Percentiles rank a stretch among this genome's conserved stretches.
Evolutionary conservation across 2,797 vertebrate species (phyloP).

Genomic region (Sebastes minor): DNA sequence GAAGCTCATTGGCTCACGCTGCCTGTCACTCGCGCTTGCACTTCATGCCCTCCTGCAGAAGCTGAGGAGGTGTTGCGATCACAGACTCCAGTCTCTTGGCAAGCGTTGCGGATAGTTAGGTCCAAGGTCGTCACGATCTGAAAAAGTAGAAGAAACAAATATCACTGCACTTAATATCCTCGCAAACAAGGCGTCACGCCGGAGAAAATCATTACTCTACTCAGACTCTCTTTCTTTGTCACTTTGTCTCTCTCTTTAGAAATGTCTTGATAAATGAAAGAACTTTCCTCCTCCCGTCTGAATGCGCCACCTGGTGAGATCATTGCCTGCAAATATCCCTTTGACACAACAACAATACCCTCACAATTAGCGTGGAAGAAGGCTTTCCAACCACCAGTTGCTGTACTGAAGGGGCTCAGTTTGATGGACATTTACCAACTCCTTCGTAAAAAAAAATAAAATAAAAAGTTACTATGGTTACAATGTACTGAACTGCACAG

Average conservation of each 20-base stretch:
- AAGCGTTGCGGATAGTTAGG: constrained; percentile 7
- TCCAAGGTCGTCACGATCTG: constrained; percentile 50
- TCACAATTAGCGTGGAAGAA: constrained; percentile 31
- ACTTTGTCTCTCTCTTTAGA: background rate
- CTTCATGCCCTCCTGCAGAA: constrained; percentile 23
- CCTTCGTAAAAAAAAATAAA: constrained; percentile 24
- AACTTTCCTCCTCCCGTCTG: background rate
- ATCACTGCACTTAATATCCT: background rate
- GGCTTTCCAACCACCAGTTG: constrained; percentile 34
- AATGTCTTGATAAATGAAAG: background rate
- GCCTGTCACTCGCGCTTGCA: constrained; percentile 40
- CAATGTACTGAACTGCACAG: constrained; percentile 59
- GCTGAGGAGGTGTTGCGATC: constrained; percentile 31
- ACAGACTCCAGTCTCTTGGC: constrained; percentile 41
- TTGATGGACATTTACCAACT: constrained; percentile 57
- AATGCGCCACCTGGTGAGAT: constrained; percentile 34
- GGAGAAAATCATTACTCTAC: background rate
- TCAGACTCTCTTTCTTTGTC: background rate
- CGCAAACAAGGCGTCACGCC: background rate
- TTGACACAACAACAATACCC: constrained; percentile 39
- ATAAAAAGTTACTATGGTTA: constrained; percentile 73
- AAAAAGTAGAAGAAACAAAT: constrained; percentile 25
- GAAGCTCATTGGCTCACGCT: constrained; percentile 70
- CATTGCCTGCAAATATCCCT: constrained; percentile 22
- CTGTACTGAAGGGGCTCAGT: constrained; percentile 23